Evolutionary conservation across 2,888 invertebrate species (phyloP), one percentile per base, ranked within the genome.

Genomic region (Trypoxylon attenuatum): DNA sequence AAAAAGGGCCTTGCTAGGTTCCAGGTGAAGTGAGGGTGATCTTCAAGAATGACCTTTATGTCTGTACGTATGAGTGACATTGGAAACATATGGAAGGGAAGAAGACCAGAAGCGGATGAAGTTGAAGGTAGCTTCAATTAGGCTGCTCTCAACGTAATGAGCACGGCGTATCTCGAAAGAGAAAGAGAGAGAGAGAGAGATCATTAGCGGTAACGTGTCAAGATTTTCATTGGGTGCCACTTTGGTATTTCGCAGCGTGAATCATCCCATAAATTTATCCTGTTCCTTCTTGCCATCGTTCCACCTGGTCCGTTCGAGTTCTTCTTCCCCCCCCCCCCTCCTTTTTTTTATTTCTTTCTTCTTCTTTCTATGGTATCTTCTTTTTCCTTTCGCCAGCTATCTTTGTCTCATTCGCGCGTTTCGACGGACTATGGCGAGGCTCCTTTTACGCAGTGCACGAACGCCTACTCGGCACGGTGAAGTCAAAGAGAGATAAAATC

Each of bases 401-500:
- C 39, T 41, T 42, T 23, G 18, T 21, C 22, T n/a, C 23, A 10
- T 18, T n/a, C 39, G 25, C 25, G 25, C 25, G 25, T 10, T 13
- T 33, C 33, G 13, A 5, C 33, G 4, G n/a, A n/a, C n/a, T n/a
- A n/a, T n/a, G n/a, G n/a, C n/a, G 0, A 13, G 8, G 38, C 39
- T 13, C 19, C 46, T 29, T 38, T 46, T 45, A 29, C 42, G 57
- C 41, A 45, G 29, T 51, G 65, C 56, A 62, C 75, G 69, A 43
- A 69, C 64, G 66, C 68, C 71, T 63, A 54, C 72, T 68, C 78
- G 72, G 60, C 69, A 66, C 65, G 69, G 67, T 75, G 72, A 73
- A 79, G 79, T 83, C 81, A 75, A 77, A 77, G 81, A 83, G 82
- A 86, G 84, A 85, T 85, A 86, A 86, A 86, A 84, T 86, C 87